phyloP scores from a whole-genome alignment of 1,140 invertebrate species.

The Aphidius ervi region DNA sequence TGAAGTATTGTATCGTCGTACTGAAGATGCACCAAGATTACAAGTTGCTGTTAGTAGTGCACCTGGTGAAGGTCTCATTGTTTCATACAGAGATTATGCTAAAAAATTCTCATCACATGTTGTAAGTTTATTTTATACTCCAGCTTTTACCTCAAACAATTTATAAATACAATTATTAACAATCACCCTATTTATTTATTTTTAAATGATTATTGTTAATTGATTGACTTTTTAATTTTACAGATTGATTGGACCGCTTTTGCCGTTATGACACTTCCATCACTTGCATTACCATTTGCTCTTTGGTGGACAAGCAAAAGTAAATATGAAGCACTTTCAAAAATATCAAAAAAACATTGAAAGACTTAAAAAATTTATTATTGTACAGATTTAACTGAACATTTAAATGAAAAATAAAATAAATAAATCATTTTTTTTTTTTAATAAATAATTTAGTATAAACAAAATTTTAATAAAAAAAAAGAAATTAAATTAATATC shows the following conservation, averaged over 20 bases:
- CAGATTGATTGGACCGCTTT: conserved; percentile 94
- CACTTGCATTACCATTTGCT: conserved; percentile 87
- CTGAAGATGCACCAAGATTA: conserved; percentile 71
- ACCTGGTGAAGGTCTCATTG: conserved; percentile 94
- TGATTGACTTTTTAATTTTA: conserved; percentile 31
- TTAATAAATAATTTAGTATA: conserved; percentile 16
- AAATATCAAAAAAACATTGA: conserved; percentile 47
- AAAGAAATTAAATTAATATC: conserved; percentile 22
- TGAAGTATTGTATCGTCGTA: conserved; percentile 82
- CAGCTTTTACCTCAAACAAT: neutral
- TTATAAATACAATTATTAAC: neutral
- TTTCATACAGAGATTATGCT: conserved; percentile 93
- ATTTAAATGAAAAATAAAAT: conserved; percentile 1
- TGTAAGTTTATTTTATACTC: conserved; percentile 53
- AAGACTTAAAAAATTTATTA: conserved; percentile 9
- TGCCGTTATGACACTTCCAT: conserved; percentile 93
- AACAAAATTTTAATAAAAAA: conserved; percentile 9
- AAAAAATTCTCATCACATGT: conserved; percentile 97
- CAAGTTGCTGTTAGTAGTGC: conserved; percentile 89
- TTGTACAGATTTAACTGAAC: conserved; percentile 10
- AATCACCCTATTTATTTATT: neutral
- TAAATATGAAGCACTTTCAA: conserved; percentile 81
- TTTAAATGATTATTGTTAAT: neutral
- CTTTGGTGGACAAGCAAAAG: conserved; percentile 93
- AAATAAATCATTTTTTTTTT: conserved; percentile 13